phyloP scores from a whole-genome alignment of 64 coral and sea anemone genomes.

The Pocillopora damicornis region DNA sequence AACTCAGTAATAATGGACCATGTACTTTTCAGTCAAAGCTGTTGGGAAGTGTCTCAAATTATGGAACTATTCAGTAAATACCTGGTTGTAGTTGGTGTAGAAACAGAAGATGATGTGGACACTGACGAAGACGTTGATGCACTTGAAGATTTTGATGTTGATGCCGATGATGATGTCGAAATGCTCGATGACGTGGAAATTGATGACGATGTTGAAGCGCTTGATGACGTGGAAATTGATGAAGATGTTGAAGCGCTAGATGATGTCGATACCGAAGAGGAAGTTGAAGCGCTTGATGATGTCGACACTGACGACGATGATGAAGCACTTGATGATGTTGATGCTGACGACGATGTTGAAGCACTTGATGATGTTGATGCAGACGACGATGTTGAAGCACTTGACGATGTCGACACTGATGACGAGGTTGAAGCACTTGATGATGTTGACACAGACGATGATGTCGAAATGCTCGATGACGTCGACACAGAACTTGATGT shows the following conservation, averaged over 20 bases:
- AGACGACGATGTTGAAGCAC: too few species aligned
- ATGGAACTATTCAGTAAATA: neutral
- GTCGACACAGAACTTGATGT: too few species aligned
- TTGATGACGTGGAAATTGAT: neutral
- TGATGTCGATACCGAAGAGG: neutral
- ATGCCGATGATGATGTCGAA: neutral
- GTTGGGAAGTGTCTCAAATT: too few species aligned
- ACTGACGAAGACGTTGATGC: neutral
- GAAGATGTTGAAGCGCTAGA: neutral
- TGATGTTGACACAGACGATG: too few species aligned
- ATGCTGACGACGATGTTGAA: neutral
- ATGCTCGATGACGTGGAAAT: neutral
- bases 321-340: neutral
- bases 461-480: too few species aligned
- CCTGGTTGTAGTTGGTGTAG: neutral
- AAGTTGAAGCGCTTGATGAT: neutral
- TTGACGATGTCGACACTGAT: too few species aligned
- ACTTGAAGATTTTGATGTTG: neutral
- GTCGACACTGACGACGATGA: neutral
- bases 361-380: too few species aligned
- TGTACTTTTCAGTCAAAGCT: too few species aligned
- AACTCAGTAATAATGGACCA: too few species aligned
- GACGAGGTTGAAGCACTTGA: too few species aligned
- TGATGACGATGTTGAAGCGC: neutral
- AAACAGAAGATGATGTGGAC: constrained; percentile 7